Evolutionary conservation across 1,140 invertebrate species (phyloP), one percentile per base, ranked within the genome.

Genomic region (Cydia amplana): DNA sequence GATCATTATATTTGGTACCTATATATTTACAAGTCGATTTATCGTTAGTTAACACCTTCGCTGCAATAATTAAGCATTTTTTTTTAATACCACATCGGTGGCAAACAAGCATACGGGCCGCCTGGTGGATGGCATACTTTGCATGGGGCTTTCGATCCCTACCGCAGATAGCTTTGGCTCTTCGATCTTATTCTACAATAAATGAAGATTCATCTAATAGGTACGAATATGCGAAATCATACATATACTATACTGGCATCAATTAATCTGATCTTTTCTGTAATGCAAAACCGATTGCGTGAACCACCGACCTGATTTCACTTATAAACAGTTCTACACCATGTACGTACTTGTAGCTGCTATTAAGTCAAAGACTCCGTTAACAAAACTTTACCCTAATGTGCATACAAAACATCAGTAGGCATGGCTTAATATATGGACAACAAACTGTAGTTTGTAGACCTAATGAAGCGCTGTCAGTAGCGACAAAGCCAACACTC

Each of bases 401-500:
- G 55, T 23, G 55, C 18, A 60, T 12, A 20, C 32, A 18, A 70
- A 70, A 70, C 28, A 70, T 6, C 6, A 28, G 25, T 25, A 25
- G 28, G 16, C 4, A 32, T 6, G 64, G 4, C 23, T 40, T 70
- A 65, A 65, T 65, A 70, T 18, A 36, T 65, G 28, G 32, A 70
- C 18, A 70, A 20, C 65, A 70, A 70, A 70, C 65, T 70, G 32
- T 28, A 70, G 32, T 43, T 32, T 70, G 32, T 28, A 70, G 32
- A 32, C 65, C 18, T 70, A 70, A 70, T 70, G 65, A 70, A 43
- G 36, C 32, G n/a, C 36, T 70, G 65, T 70, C 65, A 36, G 32
- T 10, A 10, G 36, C 65, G 64, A 67, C 64, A 70, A 70, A 70
- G 36, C 65, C 65, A 70, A 40, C 65, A 70, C 65, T 43, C 65